Evolutionary conservation across 2,797 vertebrate species (phyloP).

Genomic region (Synaphobranchus kaupii): DNA sequence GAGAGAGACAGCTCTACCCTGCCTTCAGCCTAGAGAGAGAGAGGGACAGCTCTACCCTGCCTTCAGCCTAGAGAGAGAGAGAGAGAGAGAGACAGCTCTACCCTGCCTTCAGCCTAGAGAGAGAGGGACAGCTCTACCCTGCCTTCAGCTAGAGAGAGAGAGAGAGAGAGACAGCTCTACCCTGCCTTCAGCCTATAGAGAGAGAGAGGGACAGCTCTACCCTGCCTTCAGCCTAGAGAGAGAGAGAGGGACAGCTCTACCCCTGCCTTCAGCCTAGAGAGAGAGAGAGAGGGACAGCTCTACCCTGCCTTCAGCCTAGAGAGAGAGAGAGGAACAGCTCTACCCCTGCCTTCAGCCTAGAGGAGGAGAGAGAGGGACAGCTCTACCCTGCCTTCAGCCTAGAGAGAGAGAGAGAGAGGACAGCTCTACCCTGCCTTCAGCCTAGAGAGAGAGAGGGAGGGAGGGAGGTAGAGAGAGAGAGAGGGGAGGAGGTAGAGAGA

Average conservation of each 20-base stretch:
- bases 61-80: constrained; percentile 24
- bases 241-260: no score
- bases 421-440: constrained; percentile 35
- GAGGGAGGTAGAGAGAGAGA: neutral
- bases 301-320: no score
- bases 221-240: no score
- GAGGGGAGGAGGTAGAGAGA: neutral
- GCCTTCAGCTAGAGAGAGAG: constrained; percentile 33
- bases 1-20: neutral
- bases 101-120: no score
- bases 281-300: neutral
- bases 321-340: neutral
- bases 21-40: constrained; percentile 34
- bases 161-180: constrained; percentile 21
- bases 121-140: neutral
- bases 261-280: no score
- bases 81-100: constrained; percentile 16
- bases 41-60: no score
- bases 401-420: constrained; percentile 17
- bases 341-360: constrained; percentile 32
- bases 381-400: no score
- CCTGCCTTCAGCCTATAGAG: no score
- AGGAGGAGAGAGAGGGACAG: constrained; percentile 27
- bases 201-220: neutral
- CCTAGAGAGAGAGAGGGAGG: constrained; percentile 26